Evolutionary conservation across 2,888 invertebrate genomes (phyloP), one percentile per base, ranked within the genome.

Genomic region (Caenorhabditis angaria): DNA sequence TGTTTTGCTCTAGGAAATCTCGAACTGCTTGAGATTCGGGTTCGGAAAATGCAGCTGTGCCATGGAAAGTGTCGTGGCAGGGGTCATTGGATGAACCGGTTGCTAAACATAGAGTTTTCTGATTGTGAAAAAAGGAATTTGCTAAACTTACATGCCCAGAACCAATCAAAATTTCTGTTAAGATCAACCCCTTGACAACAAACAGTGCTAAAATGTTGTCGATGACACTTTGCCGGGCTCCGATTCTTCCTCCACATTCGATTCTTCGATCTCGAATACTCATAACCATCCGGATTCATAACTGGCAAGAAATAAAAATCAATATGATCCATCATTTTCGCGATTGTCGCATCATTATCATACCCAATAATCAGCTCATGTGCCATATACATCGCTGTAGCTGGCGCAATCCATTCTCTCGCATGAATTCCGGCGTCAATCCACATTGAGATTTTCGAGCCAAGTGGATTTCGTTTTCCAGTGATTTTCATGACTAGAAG

Each of bases 221-320:
- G 73, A 24, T 78, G 71, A 66, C 87, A 87, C 22, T 66, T 64
- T 2, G 83, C 79, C 0, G 86, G 86, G 10, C 85, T 74, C 12
- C 87, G 71, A 57, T 88, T 88, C 72, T 88, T 87, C 2, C 87
- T 74, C 87, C 87, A 87, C 84, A 88, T 84, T 59, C 87, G 80
- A 55, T 87, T 85, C 82, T 77, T 79, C 14, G 71, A 70, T 32
- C 83, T 74, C 8, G 83, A 80, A 61, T 85, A 84, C 66, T 85
- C 85, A 68, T 85, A 85, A 22, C 85, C 86, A 69, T 87, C 86
- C 18, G 86, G 85, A 62, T 87, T 87, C 80, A 85, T 80, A 1
- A 86, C 83, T 0, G 86, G 86, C 24, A 86, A 65, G 54, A 86
- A 80, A 72, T 87, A 85, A 68, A 81, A 87, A 54, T 87, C 85